Base-by-base conservation (phyloP, 2,888 invertebrate species). In the Xestia sexstrigata region DNA sequence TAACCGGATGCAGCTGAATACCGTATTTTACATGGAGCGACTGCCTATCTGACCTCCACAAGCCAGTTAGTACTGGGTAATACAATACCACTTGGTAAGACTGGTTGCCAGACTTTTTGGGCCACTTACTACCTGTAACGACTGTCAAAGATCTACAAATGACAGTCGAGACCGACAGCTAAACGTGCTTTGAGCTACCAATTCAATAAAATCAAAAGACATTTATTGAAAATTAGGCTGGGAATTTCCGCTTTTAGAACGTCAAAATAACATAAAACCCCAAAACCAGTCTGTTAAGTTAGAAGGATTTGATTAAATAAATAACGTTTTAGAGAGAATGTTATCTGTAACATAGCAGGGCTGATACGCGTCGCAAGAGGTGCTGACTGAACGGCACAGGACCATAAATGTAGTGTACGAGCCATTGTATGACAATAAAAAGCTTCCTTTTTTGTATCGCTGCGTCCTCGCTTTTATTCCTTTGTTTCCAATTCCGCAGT, bases 401-500 rank as follows among this genome's bases (percentile, higher is more conserved):
- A 26, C 70, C 55, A 49, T 78, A 82, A 70, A 65, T 45, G 83
- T 78, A 78, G 66, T 82, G 74, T 67, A 74, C 67, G 72, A 67
- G 60, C 70, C 74, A 74, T 81, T 71, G 58, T 75, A 71, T 70
- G 66, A 82, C 79, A 85, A 82, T 82, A 79, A 73, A 84, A 81
- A 65, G 79, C 74, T 82, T 84, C 73, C 72, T 73, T 82, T 74
- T 81, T 70, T 82, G 73, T 84, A 75, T 82, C 75, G 72, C 67
- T 75, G 67, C 70, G 75, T 83, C 66, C 65, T 74, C 69, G 65
- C 67, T 65, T 87, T 78, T 83, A 80, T 78, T 81, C 58, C 76
- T 76, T 81, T 83, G 88, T 84, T 84, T 79, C 78, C 76, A 79
- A 80, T 69, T 79, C 79, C 74, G 55, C 80, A 76, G 72, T 79